Base-by-base conservation (phyloP, 2,888 invertebrate species). In the Odontothrips loti region DNA sequence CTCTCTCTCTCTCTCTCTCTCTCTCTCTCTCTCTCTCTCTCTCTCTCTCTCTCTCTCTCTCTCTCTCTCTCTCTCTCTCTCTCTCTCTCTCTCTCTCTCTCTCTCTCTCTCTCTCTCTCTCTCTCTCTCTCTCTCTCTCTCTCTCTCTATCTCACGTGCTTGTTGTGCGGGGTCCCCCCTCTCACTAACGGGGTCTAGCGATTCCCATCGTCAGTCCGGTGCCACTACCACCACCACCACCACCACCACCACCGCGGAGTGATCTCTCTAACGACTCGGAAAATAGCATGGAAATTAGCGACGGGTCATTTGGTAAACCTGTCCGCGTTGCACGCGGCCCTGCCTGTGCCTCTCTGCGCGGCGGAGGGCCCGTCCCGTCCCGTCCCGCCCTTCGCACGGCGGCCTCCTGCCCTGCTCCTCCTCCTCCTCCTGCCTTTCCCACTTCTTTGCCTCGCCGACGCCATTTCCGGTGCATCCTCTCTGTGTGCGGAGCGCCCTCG, bases 261-360 rank as follows among this genome's bases (percentile, higher is more conserved):
- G 68, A 75, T 75, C 68, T 75, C 27, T 23, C 68, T 75, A 75
- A 75, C 68, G 68, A 75, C 68, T 23, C 68, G 68, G 68, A 75
- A 75, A 75, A 75, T 75, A 23, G 68, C 68, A 27, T 23, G 68
- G 68, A 27, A 75, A 75, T 75, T 75, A 75, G 68, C 68, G 23
- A 75, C 68, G 68, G 68, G 27, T 75, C 68, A 75, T 75, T 75
- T 75, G 68, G 68, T 75, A 75, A 27, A 12, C 68, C 58, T 58
- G 58, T 20, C 58, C 34, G 34, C 34, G 6, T 6, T 43, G 34
- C 34, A 43, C 34, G 34, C 34, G 34, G 34, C 34, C 34, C 11
- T 11, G 58, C 58, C n/a, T 51, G 6, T 20, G 15, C 15, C 11
- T 58, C n/a, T 58, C 58, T 58, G 58, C n/a, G 34, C 3, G 34